A percentile compares a stretch with the other conserved stretches of the same genome.
Conservation (phyloP, 1,140 invertebrate species). For the Diprion similis region DNA sequence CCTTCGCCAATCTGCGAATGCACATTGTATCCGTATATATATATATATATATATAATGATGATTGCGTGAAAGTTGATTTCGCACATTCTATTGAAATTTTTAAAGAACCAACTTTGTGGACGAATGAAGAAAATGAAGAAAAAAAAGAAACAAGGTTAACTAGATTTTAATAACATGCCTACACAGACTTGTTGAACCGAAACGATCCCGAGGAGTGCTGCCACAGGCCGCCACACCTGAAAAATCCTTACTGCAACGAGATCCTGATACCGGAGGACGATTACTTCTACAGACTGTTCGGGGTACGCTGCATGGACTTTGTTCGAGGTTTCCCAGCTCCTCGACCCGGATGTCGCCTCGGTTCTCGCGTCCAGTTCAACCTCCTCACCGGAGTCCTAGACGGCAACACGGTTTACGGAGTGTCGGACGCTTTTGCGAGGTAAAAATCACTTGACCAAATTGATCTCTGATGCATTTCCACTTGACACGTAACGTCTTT, state of each 20-base stretch:
- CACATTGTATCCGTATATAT: too few relatives aligned
- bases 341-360: slow-evolving; percentile 81
- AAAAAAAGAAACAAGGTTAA: too few relatives aligned
- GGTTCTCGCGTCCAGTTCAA: slow-evolving; percentile 83
- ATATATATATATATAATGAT: too few relatives aligned
- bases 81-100: not conserved
- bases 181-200: slow-evolving; percentile 77
- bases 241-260: slow-evolving; percentile 93
- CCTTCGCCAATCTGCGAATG: too few relatives aligned
- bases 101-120: not conserved
- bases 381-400: slow-evolving; percentile 80
- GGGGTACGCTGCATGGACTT: slow-evolving; percentile 87
- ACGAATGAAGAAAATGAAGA: too few relatives aligned
- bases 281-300: slow-evolving; percentile 90
- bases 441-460: slow-evolving; percentile 47
- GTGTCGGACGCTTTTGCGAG: slow-evolving; percentile 78
- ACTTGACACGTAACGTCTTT: not conserved
- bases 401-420: slow-evolving; percentile 87
- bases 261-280: slow-evolving; percentile 86
- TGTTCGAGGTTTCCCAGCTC: slow-evolving; percentile 83
- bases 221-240: slow-evolving; percentile 74
- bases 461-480: slow-evolving; percentile 1
- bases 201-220: slow-evolving; percentile 90
- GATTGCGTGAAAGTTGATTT: not conserved
- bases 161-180: too few relatives aligned